Conservation (phyloP, 2,888 invertebrate genomes). For the Sinelater perroti region DNA sequence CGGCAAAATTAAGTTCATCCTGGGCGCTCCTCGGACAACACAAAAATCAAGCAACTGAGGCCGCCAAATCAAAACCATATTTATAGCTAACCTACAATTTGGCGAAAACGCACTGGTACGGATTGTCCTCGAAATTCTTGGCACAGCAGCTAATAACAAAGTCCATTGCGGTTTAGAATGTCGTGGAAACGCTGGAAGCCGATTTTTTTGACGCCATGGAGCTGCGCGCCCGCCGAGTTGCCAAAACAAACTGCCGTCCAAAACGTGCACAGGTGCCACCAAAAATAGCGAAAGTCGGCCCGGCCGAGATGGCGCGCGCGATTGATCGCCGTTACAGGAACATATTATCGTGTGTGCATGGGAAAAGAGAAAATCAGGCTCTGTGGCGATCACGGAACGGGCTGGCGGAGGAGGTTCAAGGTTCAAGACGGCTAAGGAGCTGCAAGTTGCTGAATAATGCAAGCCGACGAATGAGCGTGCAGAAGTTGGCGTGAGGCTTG, state of each 20-base stretch:
- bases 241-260: constrained; percentile 12
- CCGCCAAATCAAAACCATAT: too few species aligned
- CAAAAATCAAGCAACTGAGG: too few species aligned
- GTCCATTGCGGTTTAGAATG: constrained; percentile 19
- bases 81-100: too few species aligned
- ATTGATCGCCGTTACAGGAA: too few species aligned
- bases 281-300: constrained; percentile 12
- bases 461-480: constrained; percentile 3
- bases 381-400: too few species aligned
- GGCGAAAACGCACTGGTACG: constrained; percentile 1
- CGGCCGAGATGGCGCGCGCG: too few species aligned
- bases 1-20: too few species aligned
- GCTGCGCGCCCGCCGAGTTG: neutral
- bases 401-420: constrained; percentile 15
- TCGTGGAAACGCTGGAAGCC: too few species aligned
- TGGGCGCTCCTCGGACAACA: too few species aligned
- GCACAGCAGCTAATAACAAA: constrained; percentile 17
- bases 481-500: neutral
- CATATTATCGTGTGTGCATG: too few species aligned
- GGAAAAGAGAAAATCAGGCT: too few species aligned
- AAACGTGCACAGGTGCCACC: constrained; percentile 10
- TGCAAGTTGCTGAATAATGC: constrained; percentile 1
- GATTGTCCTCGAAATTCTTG: constrained; percentile 25
- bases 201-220: too few species aligned
- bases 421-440: constrained; percentile 4